Conservation (phyloP, 2,113 vertebrate genomes). For the Hippocampus guttulatus region DNA sequence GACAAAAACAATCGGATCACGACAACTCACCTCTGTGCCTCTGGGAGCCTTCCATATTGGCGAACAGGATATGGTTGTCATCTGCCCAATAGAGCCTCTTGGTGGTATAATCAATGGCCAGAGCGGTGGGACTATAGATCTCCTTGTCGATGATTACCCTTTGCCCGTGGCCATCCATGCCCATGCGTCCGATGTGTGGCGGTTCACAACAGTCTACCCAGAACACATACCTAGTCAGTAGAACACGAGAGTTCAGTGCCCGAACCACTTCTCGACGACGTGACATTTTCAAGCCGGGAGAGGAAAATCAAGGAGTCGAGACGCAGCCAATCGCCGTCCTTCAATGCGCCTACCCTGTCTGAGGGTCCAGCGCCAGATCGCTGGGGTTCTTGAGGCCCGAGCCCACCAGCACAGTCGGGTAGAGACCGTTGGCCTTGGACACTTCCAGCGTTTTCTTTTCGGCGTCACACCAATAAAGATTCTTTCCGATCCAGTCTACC, state of each 20-base stretch:
- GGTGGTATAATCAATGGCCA: slow-evolving; percentile 97
- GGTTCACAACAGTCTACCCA: slow-evolving; percentile 97
- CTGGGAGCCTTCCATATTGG: slow-evolving; percentile 90
- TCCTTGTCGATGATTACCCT: slow-evolving; percentile 84
- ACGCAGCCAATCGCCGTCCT: too few species aligned
- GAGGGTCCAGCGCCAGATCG: slow-evolving; percentile 87
- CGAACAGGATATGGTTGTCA: slow-evolving; percentile 92
- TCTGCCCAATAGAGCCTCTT: slow-evolving; percentile 95
- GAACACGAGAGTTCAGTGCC: background rate
- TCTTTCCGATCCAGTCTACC: slow-evolving; percentile 97
- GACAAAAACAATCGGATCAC: too few species aligned
- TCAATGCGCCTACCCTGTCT: slow-evolving; percentile 77
- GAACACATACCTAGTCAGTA: slow-evolving; percentile 81
- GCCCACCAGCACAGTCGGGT: slow-evolving; percentile 86
- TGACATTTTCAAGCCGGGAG: background rate
- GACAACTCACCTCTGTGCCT: slow-evolving; percentile 77
- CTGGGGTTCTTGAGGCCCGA: slow-evolving; percentile 86
- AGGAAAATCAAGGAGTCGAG: background rate
- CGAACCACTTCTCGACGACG: background rate
- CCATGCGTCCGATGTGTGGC: slow-evolving; percentile 87
- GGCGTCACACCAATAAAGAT: slow-evolving; percentile 95
- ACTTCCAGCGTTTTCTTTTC: slow-evolving; percentile 96
- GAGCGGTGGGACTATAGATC: slow-evolving; percentile 87
- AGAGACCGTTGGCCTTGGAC: slow-evolving; percentile 92
- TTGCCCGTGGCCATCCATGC: slow-evolving; percentile 92